These are phyloP conservation scores for Phrynocephalus vlangalii DNA, from an alignment of 2,797 vertebrate species.

Conservation along the genomic window DNA sequence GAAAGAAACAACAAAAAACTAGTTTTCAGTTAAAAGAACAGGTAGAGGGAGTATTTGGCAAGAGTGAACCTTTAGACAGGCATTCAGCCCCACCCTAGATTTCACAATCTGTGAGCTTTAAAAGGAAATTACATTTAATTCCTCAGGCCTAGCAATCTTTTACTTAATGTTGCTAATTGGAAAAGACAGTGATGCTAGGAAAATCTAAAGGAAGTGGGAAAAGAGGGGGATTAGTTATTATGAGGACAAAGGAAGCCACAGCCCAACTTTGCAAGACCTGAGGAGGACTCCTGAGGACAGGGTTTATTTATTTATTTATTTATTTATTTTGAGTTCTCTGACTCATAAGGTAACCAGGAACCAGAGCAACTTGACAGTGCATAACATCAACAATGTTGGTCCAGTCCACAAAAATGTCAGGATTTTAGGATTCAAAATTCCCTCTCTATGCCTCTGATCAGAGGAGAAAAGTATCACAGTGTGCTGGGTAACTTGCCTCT, in stretches of 20 bases:
- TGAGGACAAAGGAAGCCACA: no score
- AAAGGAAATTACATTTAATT: conserved; percentile 35
- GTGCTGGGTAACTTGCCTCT: neutral
- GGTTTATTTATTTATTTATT: no score
- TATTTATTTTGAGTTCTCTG: no score
- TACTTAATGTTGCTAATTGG: conserved; percentile 10
- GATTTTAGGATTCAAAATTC: neutral
- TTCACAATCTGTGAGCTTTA: neutral
- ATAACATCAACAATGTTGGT: no score
- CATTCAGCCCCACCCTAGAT: conserved; percentile 17
- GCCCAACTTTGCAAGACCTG: neutral
- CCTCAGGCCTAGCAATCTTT: conserved; percentile 22
- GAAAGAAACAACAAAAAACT: neutral
- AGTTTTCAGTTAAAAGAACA: accelerated
- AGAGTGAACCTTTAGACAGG: conserved; percentile 59
- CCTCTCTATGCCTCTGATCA: neutral
- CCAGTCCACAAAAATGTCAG: no score
- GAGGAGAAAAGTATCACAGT: neutral
- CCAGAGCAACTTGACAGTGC: neutral
- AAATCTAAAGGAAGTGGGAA: neutral
- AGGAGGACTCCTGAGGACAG: no score
- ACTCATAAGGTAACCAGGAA: no score
- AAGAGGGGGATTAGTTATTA: no score
- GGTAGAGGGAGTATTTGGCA: conserved; percentile 23
- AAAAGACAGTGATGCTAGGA: neutral